A percentile compares a stretch with the other conserved stretches of the same genome.
phyloP scores from a whole-genome alignment of 2,888 invertebrate genomes.

The Cantharis flavilabris region DNA sequence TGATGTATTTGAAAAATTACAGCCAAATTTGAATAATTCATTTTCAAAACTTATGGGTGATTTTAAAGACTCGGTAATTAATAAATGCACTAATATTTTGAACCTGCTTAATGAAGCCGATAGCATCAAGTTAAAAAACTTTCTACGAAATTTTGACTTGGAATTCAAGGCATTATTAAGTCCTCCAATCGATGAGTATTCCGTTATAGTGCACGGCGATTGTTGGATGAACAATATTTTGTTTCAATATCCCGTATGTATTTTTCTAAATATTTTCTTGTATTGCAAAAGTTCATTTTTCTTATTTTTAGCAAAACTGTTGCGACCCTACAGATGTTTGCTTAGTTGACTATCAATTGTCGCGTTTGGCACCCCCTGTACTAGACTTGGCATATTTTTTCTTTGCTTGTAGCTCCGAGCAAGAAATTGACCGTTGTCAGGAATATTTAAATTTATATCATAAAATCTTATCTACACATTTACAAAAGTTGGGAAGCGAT shows the following conservation, averaged over 20 bases:
- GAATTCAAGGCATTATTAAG: background rate
- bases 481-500: constrained; percentile 39
- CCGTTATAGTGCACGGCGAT: background rate
- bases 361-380: constrained; percentile 36
- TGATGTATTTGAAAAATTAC: background rate
- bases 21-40: background rate
- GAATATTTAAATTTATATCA: constrained; percentile 45
- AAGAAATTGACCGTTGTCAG: constrained; percentile 42
- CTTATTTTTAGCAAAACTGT: background rate
- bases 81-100: background rate
- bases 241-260: constrained; percentile 9
- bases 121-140: background rate
- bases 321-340: background rate
- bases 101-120: background rate
- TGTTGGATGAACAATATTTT: constrained; percentile 14
- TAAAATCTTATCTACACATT: constrained; percentile 37
- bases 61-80: background rate
- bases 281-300: too few species aligned
- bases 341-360: constrained; percentile 41
- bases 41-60: background rate
- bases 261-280: background rate
- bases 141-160: background rate
- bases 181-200: background rate
- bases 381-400: constrained; percentile 48
- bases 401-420: constrained; percentile 41